These are phyloP conservation scores for Desoria tigrina DNA, from an alignment of 2,888 invertebrate genomes.

Conservation along the genomic window DNA sequence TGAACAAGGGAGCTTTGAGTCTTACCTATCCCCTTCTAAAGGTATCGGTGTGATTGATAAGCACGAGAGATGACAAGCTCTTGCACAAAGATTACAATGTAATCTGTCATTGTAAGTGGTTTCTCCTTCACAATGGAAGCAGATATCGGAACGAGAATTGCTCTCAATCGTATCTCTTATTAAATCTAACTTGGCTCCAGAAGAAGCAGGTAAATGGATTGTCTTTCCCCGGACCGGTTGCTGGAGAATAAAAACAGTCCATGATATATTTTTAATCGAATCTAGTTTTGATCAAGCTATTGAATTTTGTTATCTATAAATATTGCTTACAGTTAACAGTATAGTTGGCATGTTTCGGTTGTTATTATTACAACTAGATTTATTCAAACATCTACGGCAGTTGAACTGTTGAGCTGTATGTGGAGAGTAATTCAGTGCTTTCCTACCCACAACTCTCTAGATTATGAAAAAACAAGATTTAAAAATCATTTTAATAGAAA, in stretches of 20 bases:
- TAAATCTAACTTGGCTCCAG: background rate
- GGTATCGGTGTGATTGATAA: slow-evolving; percentile 45
- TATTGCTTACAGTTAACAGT: background rate
- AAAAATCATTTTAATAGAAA: slow-evolving; percentile 2
- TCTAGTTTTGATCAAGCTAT: too few species aligned
- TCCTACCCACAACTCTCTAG: slow-evolving; percentile 40
- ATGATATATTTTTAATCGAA: too few species aligned
- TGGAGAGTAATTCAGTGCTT: slow-evolving; percentile 37
- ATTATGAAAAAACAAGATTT: slow-evolving; percentile 9
- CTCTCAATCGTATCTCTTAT: background rate
- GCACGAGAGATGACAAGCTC: slow-evolving; percentile 50
- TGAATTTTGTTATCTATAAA: too few species aligned
- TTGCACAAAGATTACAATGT: slow-evolving; percentile 49
- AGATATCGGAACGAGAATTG: slow-evolving; percentile 21
- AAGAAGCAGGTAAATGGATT: background rate
- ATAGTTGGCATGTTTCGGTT: slow-evolving; percentile 9
- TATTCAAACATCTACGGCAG: slow-evolving; percentile 44
- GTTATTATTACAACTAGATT: slow-evolving; percentile 39
- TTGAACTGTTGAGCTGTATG: slow-evolving; percentile 38
- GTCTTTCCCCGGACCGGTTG: slow-evolving; percentile 4
- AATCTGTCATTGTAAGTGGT: slow-evolving; percentile 42
- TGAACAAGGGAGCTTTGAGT: background rate
- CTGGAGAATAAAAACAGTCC: background rate
- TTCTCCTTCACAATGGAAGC: slow-evolving; percentile 46
- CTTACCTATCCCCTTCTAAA: slow-evolving; percentile 50